A percentile compares a stretch with the other conserved stretches of the same genome.
phyloP scores from a whole-genome alignment of 2,113 vertebrate species.

The Suricata suricatta region DNA sequence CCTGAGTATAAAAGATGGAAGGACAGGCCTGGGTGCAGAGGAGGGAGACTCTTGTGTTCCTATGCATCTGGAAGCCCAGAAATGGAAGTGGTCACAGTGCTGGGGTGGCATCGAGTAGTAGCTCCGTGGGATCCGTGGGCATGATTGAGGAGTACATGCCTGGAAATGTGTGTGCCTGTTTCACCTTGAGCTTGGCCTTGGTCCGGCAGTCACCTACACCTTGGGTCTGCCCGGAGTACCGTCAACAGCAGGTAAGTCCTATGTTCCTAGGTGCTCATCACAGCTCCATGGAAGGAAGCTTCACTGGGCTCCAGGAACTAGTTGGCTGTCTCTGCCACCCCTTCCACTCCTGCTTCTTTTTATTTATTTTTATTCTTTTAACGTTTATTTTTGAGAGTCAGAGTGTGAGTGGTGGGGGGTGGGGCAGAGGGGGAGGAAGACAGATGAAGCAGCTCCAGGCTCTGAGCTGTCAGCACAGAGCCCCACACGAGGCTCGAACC shows the following conservation, averaged over 20 bases:
- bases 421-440: too few species aligned
- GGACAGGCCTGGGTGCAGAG: not conserved
- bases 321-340: not conserved
- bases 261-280: not conserved
- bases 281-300: not conserved
- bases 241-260: not conserved
- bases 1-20: not conserved
- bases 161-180: not conserved
- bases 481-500: too few species aligned
- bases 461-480: too few species aligned
- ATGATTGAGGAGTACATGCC: not conserved
- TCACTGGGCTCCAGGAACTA: not conserved
- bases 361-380: too few species aligned
- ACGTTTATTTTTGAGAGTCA: too few species aligned
- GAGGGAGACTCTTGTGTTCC: not conserved
- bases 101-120: not conserved
- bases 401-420: too few species aligned
- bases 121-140: not conserved
- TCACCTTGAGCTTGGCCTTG: not conserved
- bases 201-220: too few species aligned
- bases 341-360: not conserved
- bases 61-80: not conserved
- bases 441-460: too few species aligned
- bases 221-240: not conserved
- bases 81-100: accelerated